Evolutionary conservation across 2,113 vertebrate genomes (phyloP).

Genomic region (Hippocampus mohnikei): DNA sequence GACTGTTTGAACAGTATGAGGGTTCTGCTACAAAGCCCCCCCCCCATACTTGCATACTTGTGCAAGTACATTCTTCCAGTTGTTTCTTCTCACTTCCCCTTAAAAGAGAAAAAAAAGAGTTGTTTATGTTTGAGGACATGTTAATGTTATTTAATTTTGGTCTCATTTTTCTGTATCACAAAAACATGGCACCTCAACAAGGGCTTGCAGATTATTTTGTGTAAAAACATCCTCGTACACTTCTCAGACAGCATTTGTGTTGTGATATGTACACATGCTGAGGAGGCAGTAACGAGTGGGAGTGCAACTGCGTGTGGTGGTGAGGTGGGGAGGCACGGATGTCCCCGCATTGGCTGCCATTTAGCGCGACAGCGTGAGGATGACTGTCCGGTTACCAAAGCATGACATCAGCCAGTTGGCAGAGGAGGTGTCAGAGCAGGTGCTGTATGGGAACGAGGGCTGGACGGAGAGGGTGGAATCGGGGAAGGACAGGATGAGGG

Average conservation of each 20-base stretch:
- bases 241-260: constrained; percentile 20
- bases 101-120: too few species aligned
- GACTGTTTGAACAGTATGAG: too few species aligned
- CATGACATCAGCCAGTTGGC: constrained; percentile 72
- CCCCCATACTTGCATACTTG: too few species aligned
- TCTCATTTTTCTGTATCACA: too few species aligned
- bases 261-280: constrained; percentile 42
- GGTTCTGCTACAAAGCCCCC: too few species aligned
- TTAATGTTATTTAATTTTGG: too few species aligned
- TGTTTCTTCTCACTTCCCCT: too few species aligned
- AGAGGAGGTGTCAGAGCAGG: constrained; percentile 70
- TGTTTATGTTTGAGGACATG: too few species aligned
- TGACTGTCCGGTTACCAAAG: constrained; percentile 56
- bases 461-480: constrained; percentile 58
- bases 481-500: constrained; percentile 64
- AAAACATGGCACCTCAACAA: too few species aligned
- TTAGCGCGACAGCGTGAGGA: constrained; percentile 58
- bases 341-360: constrained; percentile 44
- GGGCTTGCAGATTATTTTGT: too few species aligned
- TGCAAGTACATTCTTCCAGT: too few species aligned
- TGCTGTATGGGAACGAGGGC: constrained; percentile 62
- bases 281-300: background rate
- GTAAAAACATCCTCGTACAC: too few species aligned
- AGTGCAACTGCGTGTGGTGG: background rate
- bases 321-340: constrained; percentile 36